Conservation (phyloP, 2,888 invertebrate species). For the Drosophila quasianomalipes region DNA sequence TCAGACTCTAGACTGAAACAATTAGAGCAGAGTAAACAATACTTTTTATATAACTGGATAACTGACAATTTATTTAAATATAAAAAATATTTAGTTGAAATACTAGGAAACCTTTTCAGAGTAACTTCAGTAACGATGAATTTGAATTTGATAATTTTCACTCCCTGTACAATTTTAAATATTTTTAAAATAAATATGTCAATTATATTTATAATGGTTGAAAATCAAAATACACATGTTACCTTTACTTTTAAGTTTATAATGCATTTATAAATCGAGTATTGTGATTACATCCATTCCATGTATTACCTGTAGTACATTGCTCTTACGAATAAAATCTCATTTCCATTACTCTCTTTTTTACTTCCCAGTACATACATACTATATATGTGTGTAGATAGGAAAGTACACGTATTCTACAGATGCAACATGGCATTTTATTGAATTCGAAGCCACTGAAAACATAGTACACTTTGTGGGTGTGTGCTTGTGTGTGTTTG, state of each 20-base stretch:
- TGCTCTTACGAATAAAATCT: background rate
- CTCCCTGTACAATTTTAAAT: no score
- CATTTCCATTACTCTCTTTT: background rate
- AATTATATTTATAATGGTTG: background rate
- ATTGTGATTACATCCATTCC: background rate
- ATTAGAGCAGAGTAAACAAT: background rate
- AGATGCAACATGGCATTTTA: conserved; percentile 55
- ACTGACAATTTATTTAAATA: background rate
- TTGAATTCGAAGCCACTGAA: conserved; percentile 58
- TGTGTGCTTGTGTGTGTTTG: background rate
- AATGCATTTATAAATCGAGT: background rate
- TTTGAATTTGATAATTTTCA: background rate
- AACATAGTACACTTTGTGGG: background rate
- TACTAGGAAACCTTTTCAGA: background rate
- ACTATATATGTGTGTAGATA: background rate
- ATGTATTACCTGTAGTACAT: background rate
- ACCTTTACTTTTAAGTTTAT: background rate
- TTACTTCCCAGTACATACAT: conserved; percentile 8
- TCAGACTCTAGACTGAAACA: no score
- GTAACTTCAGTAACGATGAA: background rate
- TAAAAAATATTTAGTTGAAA: background rate
- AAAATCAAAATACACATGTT: background rate
- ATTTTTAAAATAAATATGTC: background rate
- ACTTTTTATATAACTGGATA: no score
- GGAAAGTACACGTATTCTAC: background rate